Conservation (phyloP, 2,888 invertebrate genomes). For the Mantis religiosa region DNA sequence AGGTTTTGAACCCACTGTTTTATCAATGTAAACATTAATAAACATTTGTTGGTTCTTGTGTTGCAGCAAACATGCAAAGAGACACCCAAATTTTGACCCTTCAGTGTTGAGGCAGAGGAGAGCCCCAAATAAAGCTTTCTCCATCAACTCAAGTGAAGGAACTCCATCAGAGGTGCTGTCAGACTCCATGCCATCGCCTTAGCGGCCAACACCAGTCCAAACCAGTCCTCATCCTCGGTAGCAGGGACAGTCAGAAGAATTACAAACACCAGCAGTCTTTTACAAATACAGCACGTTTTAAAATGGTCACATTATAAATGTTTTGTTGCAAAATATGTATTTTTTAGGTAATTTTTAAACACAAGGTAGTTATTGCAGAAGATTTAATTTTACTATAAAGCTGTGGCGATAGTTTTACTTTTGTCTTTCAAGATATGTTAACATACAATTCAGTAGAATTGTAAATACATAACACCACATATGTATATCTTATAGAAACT, state of each 20-base stretch:
- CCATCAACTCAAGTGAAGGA: conserved; percentile 50
- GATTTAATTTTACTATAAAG: background rate
- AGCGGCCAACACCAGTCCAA: conserved; percentile 26
- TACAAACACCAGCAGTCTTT: background rate
- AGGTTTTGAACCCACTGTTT: no score
- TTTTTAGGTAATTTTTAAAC: background rate
- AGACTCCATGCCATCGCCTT: conserved; percentile 50
- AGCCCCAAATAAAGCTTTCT: conserved; percentile 49
- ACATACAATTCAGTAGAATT: background rate
- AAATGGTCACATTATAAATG: background rate
- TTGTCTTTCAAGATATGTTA: background rate
- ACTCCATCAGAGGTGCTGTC: conserved; percentile 50
- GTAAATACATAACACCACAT: background rate
- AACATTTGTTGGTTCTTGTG: conserved; percentile 1
- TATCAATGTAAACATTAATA: no score
- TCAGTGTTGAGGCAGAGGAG: conserved; percentile 51
- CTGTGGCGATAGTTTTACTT: background rate
- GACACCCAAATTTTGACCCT: conserved; percentile 60
- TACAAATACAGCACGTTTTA: background rate
- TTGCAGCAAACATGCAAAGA: conserved; percentile 58
- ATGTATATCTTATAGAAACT: background rate
- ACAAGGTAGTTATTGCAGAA: background rate
- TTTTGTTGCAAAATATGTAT: background rate
- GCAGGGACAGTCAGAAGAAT: background rate
- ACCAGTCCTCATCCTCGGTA: background rate